Percentiles rank a stretch among this genome's conserved stretches.
Conservation (phyloP, 2,888 invertebrate genomes). For the Calliphora vomitoria region DNA sequence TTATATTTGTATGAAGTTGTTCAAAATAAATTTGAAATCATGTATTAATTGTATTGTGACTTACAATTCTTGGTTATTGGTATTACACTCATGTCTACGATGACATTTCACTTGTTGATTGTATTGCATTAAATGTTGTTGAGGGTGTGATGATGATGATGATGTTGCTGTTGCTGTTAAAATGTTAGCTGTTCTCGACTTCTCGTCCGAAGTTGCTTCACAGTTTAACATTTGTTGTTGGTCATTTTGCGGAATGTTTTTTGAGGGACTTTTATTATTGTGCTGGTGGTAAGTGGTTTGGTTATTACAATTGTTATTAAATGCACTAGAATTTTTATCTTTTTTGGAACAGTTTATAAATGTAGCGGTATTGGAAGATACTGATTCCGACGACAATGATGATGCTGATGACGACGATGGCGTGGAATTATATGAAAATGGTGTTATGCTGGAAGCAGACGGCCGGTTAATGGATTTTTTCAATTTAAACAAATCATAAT, state of each 20-base stretch:
- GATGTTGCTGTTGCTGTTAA: not conserved
- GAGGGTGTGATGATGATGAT: not conserved
- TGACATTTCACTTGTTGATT: constrained; percentile 55
- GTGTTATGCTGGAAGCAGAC: constrained; percentile 28
- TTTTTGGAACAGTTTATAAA: constrained; percentile 32
- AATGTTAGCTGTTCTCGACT: not conserved
- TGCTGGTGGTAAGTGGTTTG: not conserved
- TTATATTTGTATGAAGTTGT: no score
- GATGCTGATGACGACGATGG: constrained; percentile 26
- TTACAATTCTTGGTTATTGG: constrained; percentile 49
- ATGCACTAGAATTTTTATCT: constrained; percentile 15
- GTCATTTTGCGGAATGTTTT: not conserved
- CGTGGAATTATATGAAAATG: constrained; percentile 23
- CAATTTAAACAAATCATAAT: constrained; percentile 28
- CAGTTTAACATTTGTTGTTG: constrained; percentile 13
- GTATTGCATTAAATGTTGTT: constrained; percentile 36
- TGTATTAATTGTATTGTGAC: not conserved
- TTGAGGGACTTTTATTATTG: not conserved
- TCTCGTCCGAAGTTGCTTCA: not conserved
- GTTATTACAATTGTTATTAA: constrained; percentile 18
- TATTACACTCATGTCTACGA: constrained; percentile 25
- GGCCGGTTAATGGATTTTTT: constrained; percentile 36
- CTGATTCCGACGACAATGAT: constrained; percentile 36
- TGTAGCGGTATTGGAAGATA: constrained; percentile 38
- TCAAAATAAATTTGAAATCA: not conserved